Conservation (phyloP, 2,888 invertebrate genomes). For the Dexiosoma caninum region DNA sequence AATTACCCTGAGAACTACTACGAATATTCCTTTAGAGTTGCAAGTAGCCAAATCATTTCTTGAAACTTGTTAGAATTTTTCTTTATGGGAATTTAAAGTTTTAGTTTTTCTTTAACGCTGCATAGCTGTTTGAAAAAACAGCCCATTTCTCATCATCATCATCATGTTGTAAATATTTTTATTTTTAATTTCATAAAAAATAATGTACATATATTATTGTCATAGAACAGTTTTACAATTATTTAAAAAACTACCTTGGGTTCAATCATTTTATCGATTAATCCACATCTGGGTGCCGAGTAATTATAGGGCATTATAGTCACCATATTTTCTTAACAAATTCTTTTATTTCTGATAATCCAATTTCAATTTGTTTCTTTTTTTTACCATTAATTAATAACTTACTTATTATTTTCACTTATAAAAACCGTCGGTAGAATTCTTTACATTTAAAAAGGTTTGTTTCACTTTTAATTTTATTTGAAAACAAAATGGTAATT, state of each 20-base stretch:
- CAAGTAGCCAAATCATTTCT: no score
- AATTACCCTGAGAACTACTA: no score
- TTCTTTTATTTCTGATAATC: slow-evolving; percentile 3
- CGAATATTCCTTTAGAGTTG: no score
- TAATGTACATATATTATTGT: background rate
- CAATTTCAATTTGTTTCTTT: background rate
- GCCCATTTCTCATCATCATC: no score
- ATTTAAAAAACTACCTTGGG: slow-evolving; percentile 75
- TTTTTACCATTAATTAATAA: background rate
- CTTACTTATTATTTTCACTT: slow-evolving; percentile 30
- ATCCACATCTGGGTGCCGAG: slow-evolving; percentile 78
- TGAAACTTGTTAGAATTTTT: no score
- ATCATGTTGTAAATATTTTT: no score
- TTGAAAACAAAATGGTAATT: background rate
- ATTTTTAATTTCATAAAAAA: background rate
- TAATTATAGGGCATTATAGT: slow-evolving; percentile 78
- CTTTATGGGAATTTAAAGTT: no score
- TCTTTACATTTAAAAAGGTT: background rate
- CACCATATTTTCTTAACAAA: slow-evolving; percentile 73
- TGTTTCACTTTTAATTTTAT: background rate
- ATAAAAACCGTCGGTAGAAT: slow-evolving; percentile 24
- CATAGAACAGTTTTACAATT: no score
- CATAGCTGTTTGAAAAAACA: no score
- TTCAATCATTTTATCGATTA: slow-evolving; percentile 79
- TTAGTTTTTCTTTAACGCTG: no score